Percentiles rank a stretch among this genome's conserved stretches.
These are phyloP conservation scores for Eurystomus glaucurus DNA, from an alignment of 2,797 vertebrate species.

Conservation along the genomic window DNA sequence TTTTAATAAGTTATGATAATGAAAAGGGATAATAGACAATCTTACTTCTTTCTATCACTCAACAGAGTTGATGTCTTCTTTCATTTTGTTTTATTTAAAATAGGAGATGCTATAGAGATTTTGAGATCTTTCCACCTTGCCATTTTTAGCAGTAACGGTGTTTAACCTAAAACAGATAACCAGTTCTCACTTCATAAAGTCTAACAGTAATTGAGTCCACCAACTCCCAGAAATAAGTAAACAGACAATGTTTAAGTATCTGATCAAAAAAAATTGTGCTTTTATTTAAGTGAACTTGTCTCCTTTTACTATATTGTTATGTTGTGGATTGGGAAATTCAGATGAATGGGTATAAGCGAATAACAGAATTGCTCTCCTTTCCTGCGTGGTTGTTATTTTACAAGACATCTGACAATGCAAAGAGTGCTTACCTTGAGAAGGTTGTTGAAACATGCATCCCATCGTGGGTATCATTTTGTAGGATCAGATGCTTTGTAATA, in stretches of 20 bases:
- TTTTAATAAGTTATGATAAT: slow-evolving; percentile 40
- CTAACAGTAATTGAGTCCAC: not conserved
- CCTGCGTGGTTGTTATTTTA: slow-evolving; percentile 17
- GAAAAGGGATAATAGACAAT: slow-evolving; percentile 62
- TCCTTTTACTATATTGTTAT: not conserved
- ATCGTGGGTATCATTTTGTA: not conserved
- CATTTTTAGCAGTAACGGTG: not conserved
- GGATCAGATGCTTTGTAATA: slow-evolving; percentile 52
- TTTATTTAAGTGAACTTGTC: not conserved
- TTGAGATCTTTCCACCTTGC: not conserved
- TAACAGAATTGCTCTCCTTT: not conserved
- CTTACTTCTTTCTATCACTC: not conserved
- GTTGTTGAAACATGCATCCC: not conserved
- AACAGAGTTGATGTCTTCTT: not conserved
- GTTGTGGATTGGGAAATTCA: slow-evolving; percentile 7
- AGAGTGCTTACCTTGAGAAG: not conserved
- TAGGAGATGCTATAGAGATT: not conserved
- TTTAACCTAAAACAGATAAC: slow-evolving; percentile 27
- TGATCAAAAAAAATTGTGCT: not conserved
- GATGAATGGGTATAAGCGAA: not conserved
- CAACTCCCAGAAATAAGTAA: slow-evolving; percentile 31
- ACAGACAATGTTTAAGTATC: not conserved
- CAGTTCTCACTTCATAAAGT: not conserved
- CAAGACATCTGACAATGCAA: not conserved
- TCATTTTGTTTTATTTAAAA: not conserved